phyloP scores from a whole-genome alignment of 1,140 invertebrate genomes.

The Brachionus angularis region DNA sequence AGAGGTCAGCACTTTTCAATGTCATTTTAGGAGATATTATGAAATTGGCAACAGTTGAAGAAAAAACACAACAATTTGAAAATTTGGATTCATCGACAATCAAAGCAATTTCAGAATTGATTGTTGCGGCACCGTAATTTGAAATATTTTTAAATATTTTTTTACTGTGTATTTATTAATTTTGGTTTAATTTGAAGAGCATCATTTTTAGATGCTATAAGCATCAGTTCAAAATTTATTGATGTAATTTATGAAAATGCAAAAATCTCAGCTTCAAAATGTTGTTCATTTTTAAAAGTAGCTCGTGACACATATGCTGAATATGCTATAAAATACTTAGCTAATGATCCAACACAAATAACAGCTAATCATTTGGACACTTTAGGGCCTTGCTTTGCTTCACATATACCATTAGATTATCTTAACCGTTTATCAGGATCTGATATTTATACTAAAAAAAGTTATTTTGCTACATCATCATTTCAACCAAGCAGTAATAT shows the following conservation, averaged over 20 bases:
- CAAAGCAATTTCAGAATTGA: constrained; percentile 4
- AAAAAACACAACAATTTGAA: too few relatives aligned
- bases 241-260: constrained; percentile 1
- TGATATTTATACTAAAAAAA: neutral
- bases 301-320: neutral
- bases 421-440: neutral
- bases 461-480: neutral
- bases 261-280: neutral
- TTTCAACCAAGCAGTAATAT: constrained; percentile 8
- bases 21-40: too few relatives aligned
- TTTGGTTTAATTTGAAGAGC: neutral
- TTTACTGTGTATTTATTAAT: neutral
- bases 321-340: constrained; percentile 20
- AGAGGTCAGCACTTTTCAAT: too few relatives aligned
- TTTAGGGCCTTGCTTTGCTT: constrained; percentile 22
- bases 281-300: constrained; percentile 24
- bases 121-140: neutral
- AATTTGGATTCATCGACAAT: too few relatives aligned
- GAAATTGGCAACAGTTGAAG: too few relatives aligned
- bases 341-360: neutral
- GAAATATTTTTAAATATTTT: neutral
- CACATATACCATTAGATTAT: neutral
- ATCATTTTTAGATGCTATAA: too few relatives aligned
- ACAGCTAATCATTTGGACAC: constrained; percentile 3
- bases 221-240: neutral